Base-by-base conservation (phyloP, 2,113 vertebrate species). In the Serilophus lunatus region DNA sequence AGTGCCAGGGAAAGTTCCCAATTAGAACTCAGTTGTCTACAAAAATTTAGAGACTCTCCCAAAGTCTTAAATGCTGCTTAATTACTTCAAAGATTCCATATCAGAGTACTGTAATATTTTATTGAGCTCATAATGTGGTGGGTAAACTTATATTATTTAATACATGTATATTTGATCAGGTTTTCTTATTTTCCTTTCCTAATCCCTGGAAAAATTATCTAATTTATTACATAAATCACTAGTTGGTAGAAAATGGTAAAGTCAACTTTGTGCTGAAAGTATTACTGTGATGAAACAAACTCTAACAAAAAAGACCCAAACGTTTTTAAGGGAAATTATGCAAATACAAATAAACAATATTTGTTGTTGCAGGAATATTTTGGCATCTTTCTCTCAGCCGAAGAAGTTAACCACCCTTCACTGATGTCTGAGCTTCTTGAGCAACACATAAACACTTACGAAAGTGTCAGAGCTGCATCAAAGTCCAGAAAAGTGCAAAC, bases 341-440 rank as follows among this genome's bases (percentile, higher is more conserved):
- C 42, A 17, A 51, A 57, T 24, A 45, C 7, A 84, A 70, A 38
- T 18, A 17, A 3, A 6, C 49, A 9, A 33, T 44, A 2, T 24
- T 28, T 7, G 49, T 53, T 44, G 5, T 88, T 80, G 22, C 94
- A 99, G 99, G 98, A 99, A 92, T 97, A 99, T 94, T 99, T 99
- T 93, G 98, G 97, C 79, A 97, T 99, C 95, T 99, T 99, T 83
- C 97, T 99, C 95, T 98, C 99, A 5, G 98, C 97, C 6, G 98
- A 98, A 61, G 98, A 99, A 82, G 99, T 98, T 7, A 98, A 97
- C 66, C 97, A 98, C 92, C 97, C 96, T 26, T 95, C 95, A 2
- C 92, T 99, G 81, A 90, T 98, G 23, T 97, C 98, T 54, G 95
- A 96, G 65, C 98, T 99, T 66, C 98, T 98, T 35, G 98, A 99